These are phyloP conservation scores for Dipodomys spectabilis DNA, from an alignment of 2,113 vertebrate species.

Conservation along the genomic window DNA sequence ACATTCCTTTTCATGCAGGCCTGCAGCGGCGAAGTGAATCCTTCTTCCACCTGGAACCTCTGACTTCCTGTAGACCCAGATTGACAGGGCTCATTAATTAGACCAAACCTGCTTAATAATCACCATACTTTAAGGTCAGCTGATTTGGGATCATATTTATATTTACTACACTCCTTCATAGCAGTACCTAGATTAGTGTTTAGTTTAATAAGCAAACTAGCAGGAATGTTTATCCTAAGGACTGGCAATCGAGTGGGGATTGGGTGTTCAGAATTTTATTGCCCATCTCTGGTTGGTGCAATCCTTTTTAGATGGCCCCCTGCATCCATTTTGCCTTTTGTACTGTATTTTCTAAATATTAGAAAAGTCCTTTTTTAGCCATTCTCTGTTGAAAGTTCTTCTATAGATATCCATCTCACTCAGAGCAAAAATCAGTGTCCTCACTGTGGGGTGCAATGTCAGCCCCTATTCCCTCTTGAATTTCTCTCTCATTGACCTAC, in stretches of 20 bases:
- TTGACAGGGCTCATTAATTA: constrained; percentile 3
- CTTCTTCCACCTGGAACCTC: not conserved
- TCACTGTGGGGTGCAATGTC: not conserved
- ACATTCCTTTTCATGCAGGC: not conserved
- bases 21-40: not conserved
- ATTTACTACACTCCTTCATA: not conserved
- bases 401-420: not conserved
- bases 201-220: not conserved
- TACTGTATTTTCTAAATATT: not conserved
- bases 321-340: not conserved
- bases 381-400: not conserved
- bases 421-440: not conserved
- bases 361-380: not conserved
- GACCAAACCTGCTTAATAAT: not conserved
- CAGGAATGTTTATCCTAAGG: not conserved
- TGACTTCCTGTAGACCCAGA: not conserved
- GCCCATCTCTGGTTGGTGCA: not conserved
- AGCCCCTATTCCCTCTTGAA: not conserved
- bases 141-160: not conserved
- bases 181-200: not conserved
- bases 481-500: not conserved
- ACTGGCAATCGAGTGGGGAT: not conserved
- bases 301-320: not conserved
- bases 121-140: not conserved
- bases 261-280: not conserved